Evolutionary conservation across 1,140 invertebrate genomes (phyloP), one percentile per base, ranked within the genome.

Genomic region (Argopecten irradians): DNA sequence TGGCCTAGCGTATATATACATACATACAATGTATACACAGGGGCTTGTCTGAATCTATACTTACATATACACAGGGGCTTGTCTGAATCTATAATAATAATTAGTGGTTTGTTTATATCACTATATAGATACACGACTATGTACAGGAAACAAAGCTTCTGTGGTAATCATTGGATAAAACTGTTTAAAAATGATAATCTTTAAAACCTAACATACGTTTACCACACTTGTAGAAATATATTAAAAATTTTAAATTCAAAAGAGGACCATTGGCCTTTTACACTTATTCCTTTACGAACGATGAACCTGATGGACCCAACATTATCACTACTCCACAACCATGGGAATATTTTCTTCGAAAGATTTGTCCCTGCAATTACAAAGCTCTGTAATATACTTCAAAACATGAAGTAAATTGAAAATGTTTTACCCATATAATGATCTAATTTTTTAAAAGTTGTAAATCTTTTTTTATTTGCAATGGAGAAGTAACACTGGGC

Each of bases 151-250:
- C n/a, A n/a, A n/a, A n/a, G n/a, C n/a, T n/a, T n/a, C n/a, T n/a
- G n/a, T n/a, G n/a, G n/a, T n/a, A 71, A 28, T 71, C n/a, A 71
- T 28, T 71, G 55, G 55, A 71, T 71, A 71, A 71, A 71, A 71
- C 28, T 28, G 55, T 71, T 71, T 71, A 46, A 71, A 71, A 71
- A 16, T 71, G 55, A 71, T 71, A 71, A 28, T 71, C 55, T 71
- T 71, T 71, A 71, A 71, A 71, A 71, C 28, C 55, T 71, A 71
- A 28, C 55, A 46, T 46, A 16, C 43, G 28, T 28, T 28, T n/a
- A 71, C 28, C n/a, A 71, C 55, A 71, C 22, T 71, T 71, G 55
- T 71, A 71, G 22, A 71, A 71, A 71, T 71, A 71, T 71, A 71
- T 71, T 71, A 71, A 71, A 71, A 46, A 71, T 28, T 11, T 55